Percentiles rank a stretch among this genome's conserved stretches.
phyloP scores from a whole-genome alignment of 2,113 vertebrate genomes.

The Corydoras maculifer region DNA sequence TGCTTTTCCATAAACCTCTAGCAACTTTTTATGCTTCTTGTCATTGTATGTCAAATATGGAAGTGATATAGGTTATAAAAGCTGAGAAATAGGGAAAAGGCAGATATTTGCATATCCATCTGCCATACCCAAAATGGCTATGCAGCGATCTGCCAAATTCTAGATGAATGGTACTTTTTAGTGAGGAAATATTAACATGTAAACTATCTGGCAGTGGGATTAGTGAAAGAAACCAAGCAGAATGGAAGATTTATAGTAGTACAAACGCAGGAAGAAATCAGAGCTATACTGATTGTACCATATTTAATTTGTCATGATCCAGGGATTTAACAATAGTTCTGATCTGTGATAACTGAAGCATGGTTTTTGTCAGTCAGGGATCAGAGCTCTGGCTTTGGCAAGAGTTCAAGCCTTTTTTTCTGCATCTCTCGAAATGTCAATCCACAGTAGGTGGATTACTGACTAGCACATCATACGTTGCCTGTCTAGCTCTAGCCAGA shows the following conservation, averaged over 20 bases:
- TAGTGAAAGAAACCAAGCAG: slow-evolving; percentile 47
- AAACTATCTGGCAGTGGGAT: slow-evolving; percentile 55
- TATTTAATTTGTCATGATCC: slow-evolving; percentile 52
- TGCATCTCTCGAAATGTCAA: slow-evolving; percentile 40
- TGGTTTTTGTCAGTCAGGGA: slow-evolving; percentile 26
- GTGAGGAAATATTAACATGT: slow-evolving; percentile 54
- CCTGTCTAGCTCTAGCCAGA: slow-evolving; percentile 26
- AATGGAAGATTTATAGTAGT: slow-evolving; percentile 51
- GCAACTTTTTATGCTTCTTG: slow-evolving; percentile 7
- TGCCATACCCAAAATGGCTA: slow-evolving; percentile 50
- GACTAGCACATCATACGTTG: slow-evolving; percentile 30
- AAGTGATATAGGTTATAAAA: slow-evolving; percentile 30
- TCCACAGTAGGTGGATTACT: slow-evolving; percentile 36
- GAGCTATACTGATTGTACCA: slow-evolving; percentile 37
- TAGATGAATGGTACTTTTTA: slow-evolving; percentile 52
- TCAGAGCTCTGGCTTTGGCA: slow-evolving; percentile 31
- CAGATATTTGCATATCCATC: slow-evolving; percentile 49
- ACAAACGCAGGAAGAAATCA: slow-evolving; percentile 57
- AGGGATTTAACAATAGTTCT: slow-evolving; percentile 50
- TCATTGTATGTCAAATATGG: slow-evolving; percentile 2
- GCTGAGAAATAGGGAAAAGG: slow-evolving; percentile 40
- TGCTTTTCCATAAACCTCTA: slow-evolving; percentile 22
- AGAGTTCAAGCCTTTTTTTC: slow-evolving; percentile 35
- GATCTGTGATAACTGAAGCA: slow-evolving; percentile 48
- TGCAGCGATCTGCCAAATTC: slow-evolving; percentile 48